Conservation (phyloP, 2,888 invertebrate genomes). For the Latheticus oryzae region DNA sequence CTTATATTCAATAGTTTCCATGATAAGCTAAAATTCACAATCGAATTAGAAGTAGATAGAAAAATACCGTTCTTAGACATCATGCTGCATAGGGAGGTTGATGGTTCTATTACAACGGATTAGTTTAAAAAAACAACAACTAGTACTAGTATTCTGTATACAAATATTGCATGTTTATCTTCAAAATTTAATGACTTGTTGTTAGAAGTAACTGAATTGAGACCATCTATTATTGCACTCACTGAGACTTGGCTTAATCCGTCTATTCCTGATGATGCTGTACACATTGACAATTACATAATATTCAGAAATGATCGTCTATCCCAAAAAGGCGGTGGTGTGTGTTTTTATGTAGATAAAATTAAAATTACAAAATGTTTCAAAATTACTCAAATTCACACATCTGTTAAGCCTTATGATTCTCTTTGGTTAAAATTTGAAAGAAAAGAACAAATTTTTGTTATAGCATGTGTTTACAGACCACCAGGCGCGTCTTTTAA, state of each 20-base stretch:
- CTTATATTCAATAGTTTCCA: neutral
- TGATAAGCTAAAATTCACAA: neutral
- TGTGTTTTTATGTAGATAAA: slow-evolving; percentile 2
- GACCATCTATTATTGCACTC: slow-evolving; percentile 2
- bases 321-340: slow-evolving; percentile 3
- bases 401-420: slow-evolving; percentile 7
- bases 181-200: slow-evolving; percentile 10
- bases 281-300: slow-evolving; percentile 1
- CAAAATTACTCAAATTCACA: slow-evolving; percentile 7
- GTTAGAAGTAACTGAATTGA: slow-evolving; percentile 4
- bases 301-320: slow-evolving; percentile 7
- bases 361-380: slow-evolving; percentile 2
- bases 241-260: slow-evolving; percentile 4
- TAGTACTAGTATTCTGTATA: neutral
- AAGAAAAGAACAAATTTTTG: slow-evolving; percentile 2
- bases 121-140: neutral
- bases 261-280: slow-evolving; percentile 1
- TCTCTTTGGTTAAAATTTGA: slow-evolving; percentile 3
- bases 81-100: slow-evolving; percentile 1
- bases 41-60: neutral
- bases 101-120: slow-evolving; percentile 1
- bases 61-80: slow-evolving; percentile 1
- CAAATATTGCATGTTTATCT: slow-evolving; percentile 8
- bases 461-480: slow-evolving; percentile 8
- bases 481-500: slow-evolving; percentile 1